Evolutionary conservation across 2,888 invertebrate species (phyloP).

Genomic region (Cylloceria caligata): DNA sequence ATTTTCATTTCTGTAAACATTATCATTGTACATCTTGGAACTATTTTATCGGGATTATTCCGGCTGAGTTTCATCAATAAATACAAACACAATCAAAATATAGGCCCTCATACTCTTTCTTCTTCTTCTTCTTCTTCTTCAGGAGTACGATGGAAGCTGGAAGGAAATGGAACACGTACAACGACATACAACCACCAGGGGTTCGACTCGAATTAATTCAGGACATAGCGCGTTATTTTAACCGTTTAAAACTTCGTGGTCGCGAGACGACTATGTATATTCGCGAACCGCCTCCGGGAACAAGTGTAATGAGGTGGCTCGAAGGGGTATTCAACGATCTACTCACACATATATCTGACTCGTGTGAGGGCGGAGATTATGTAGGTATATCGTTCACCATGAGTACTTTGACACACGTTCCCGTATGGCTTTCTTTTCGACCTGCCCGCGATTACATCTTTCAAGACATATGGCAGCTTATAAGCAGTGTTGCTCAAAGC

Average conservation of each 20-base stretch:
- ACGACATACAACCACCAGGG: constrained; percentile 5
- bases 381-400: background rate
- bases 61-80: too few species aligned
- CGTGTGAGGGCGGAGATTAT: background rate
- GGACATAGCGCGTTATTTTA: background rate
- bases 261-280: background rate
- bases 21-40: too few species aligned
- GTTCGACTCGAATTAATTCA: background rate
- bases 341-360: background rate
- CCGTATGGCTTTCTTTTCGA: constrained; percentile 19
- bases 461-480: constrained; percentile 11
- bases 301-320: background rate
- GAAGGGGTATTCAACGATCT: background rate
- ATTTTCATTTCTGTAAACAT: too few species aligned
- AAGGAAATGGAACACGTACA: background rate
- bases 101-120: too few species aligned
- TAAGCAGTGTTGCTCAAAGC: background rate
- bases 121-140: too few species aligned
- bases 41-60: too few species aligned
- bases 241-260: background rate
- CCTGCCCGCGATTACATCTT: background rate
- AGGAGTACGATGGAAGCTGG: too few species aligned
- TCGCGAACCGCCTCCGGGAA: background rate
- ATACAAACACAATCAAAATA: too few species aligned
- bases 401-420: background rate